These are phyloP conservation scores for Fratercula arctica DNA, from an alignment of 2,797 vertebrate species.

Conservation along the genomic window DNA sequence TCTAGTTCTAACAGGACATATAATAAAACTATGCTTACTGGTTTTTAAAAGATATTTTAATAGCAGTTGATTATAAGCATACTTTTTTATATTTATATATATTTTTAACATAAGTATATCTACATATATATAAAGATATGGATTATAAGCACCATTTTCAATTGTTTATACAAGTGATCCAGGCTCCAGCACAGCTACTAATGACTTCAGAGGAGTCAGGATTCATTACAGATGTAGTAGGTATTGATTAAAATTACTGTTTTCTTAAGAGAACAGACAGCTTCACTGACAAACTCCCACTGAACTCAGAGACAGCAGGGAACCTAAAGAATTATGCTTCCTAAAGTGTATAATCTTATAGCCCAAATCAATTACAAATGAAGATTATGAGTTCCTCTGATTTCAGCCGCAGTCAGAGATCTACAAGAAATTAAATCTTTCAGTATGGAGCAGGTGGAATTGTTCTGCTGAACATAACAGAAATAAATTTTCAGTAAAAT, in stretches of 20 bases:
- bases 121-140: not conserved
- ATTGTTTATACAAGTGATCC: not conserved
- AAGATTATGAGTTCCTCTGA: not conserved
- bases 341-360: not conserved
- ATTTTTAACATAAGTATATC: not conserved
- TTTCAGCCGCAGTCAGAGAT: not conserved
- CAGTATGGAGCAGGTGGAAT: not conserved
- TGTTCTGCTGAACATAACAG: not conserved
- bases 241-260: not conserved
- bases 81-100: not conserved
- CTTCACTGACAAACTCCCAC: not conserved
- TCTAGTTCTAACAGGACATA: not conserved
- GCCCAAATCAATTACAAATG: not conserved
- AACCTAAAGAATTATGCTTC: not conserved
- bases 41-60: not conserved
- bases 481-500: constrained; percentile 38
- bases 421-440: not conserved
- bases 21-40: not conserved
- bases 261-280: not conserved
- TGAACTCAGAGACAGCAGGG: not conserved
- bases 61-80: not conserved
- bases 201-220: not conserved
- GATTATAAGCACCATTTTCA: not conserved
- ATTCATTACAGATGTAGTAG: not conserved
- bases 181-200: not conserved